phyloP scores from a whole-genome alignment of 2,113 vertebrate genomes.

The Seriola rivoliana region DNA sequence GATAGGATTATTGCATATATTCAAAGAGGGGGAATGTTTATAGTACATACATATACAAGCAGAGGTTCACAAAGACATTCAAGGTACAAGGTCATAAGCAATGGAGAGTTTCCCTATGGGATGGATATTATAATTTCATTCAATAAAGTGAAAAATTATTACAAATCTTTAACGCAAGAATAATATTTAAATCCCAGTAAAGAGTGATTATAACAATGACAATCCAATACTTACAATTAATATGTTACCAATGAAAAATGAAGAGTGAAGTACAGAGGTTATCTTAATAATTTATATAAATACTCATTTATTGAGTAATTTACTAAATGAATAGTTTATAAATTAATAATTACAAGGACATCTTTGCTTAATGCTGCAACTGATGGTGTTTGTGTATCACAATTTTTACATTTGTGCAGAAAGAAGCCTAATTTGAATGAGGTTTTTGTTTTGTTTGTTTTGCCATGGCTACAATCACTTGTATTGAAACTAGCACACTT shows the following conservation, averaged over 20 bases:
- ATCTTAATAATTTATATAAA: slow-evolving; percentile 21
- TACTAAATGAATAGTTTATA: slow-evolving; percentile 19
- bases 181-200: slow-evolving; percentile 16
- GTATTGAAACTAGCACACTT: slow-evolving; percentile 62
- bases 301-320: slow-evolving; percentile 16
- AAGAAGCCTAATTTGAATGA: slow-evolving; percentile 48
- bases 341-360: slow-evolving; percentile 51
- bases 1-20: slow-evolving; percentile 87
- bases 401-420: slow-evolving; percentile 34
- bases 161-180: slow-evolving; percentile 15
- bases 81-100: slow-evolving; percentile 80
- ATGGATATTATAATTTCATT: not conserved
- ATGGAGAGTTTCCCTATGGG: slow-evolving; percentile 42
- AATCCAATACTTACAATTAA: not conserved
- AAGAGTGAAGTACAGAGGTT: slow-evolving; percentile 1
- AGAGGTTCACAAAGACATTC: slow-evolving; percentile 75
- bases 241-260: not conserved
- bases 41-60: slow-evolving; percentile 80
- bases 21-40: slow-evolving; percentile 83
- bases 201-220: slow-evolving; percentile 19
- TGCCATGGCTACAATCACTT: slow-evolving; percentile 65
- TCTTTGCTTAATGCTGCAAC: slow-evolving; percentile 24
- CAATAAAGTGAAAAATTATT: slow-evolving; percentile 15
- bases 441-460: slow-evolving; percentile 66
- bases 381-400: slow-evolving; percentile 49